Conservation (phyloP, 1,140 invertebrate genomes). For the Manduca sexta region DNA sequence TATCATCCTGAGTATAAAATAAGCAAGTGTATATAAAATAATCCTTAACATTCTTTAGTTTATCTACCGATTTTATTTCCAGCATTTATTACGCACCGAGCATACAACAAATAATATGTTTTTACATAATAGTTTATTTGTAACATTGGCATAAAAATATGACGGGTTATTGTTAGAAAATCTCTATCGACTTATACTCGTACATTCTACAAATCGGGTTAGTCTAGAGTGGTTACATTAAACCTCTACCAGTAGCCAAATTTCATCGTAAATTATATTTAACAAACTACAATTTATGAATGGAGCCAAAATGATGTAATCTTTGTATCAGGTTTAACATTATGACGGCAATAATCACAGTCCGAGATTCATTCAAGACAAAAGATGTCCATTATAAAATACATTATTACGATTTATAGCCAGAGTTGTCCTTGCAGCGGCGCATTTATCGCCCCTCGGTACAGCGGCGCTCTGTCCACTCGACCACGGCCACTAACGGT, state of each 20-base stretch:
- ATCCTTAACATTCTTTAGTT: background rate
- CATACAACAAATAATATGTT: background rate
- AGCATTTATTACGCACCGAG: background rate
- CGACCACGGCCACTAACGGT: slow-evolving; percentile 6
- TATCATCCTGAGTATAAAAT: background rate
- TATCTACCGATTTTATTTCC: background rate
- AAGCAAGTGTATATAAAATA: background rate
- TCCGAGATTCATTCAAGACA: background rate
- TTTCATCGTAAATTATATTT: background rate
- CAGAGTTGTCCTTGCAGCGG: background rate
- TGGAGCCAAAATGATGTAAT: background rate
- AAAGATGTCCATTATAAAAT: background rate
- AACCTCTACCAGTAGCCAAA: no score
- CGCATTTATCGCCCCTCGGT: slow-evolving; percentile 2
- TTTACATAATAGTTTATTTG: background rate
- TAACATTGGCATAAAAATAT: no score
- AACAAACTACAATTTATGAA: background rate
- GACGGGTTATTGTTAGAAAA: no score
- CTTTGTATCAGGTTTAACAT: background rate
- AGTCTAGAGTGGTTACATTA: no score
- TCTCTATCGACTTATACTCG: no score
- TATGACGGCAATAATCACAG: background rate
- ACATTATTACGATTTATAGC: background rate
- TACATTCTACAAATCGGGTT: no score
- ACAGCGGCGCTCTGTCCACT: background rate